Evolutionary conservation across 2,797 vertebrate species (phyloP), one percentile per base, ranked within the genome.

Genomic region (Setipinna tenuifilis): DNA sequence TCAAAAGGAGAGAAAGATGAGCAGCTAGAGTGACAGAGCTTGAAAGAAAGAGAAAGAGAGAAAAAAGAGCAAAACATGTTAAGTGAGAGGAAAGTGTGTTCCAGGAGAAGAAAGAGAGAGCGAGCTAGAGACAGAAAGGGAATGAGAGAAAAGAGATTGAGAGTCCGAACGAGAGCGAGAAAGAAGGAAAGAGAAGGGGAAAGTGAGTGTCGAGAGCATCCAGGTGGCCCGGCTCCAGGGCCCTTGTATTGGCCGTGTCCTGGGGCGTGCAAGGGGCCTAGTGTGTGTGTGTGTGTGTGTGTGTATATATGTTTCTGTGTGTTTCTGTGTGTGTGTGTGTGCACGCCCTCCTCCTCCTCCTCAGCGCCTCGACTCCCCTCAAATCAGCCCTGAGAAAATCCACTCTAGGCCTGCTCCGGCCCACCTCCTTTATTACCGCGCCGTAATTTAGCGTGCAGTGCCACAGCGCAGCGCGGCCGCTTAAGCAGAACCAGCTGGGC

Each of bases 401-500:
- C 86, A 82, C 86, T 91, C 88, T 88, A 86, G 82, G 85, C 82
- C 82, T 83, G 50, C 89, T 89, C 82, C 84, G 86, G 88, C 83
- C 84, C 89, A 46, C 85, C 86, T 86, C 91, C 89, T 92, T 93
- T 92, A 86, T 91, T 87, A 85, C 88, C 85, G 91, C 71, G 86
- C 86, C 83, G 88, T 91, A 91, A 94, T 93, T 91, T 92, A 90
- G 87, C 88, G 87, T 88, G 88, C 86, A 83, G 84, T 83, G 82
- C 87, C 87, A 81, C 84, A 87, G 83, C 10, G 82, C 87, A 86
- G 83, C 88, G 88, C 89, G 44, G 71, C 62, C 17, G 19, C 71
- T 88, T 94, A 93, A 96, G 35, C 87, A 91, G 88, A 93, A 94
- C 91, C 94, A 94, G 93, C 89, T 94, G 94, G 92, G 59, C 84